phyloP scores from a whole-genome alignment of 2,113 vertebrate species.

The Maylandia zebra region DNA sequence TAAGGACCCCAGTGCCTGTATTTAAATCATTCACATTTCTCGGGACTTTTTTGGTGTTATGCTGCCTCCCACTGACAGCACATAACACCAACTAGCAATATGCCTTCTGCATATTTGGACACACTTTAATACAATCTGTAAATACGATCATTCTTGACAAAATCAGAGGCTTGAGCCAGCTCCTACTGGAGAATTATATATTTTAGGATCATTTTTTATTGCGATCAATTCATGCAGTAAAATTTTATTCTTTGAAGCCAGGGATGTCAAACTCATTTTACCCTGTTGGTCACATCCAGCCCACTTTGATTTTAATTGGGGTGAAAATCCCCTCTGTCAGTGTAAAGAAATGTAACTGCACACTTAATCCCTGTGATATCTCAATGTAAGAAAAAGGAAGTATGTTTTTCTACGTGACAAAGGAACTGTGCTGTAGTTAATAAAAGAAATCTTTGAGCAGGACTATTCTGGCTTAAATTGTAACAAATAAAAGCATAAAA shows the following conservation, averaged over 20 bases:
- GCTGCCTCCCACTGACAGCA: neutral
- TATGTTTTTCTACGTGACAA: neutral
- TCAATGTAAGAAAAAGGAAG: neutral
- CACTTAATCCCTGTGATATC: neutral
- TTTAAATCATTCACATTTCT: neutral
- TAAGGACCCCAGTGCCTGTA: neutral
- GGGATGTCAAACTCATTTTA: neutral
- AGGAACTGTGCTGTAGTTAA: neutral
- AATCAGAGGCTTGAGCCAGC: neutral
- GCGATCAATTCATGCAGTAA: neutral
- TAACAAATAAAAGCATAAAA: neutral
- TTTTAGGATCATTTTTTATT: fast-evolving
- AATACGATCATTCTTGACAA: neutral
- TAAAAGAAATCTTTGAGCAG: neutral
- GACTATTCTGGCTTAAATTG: neutral
- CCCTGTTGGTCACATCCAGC: neutral
- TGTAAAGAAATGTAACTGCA: neutral
- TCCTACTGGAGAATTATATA: neutral
- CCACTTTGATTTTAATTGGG: neutral
- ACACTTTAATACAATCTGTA: neutral
- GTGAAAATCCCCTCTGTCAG: neutral
- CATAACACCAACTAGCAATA: neutral
- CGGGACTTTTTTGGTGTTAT: neutral
- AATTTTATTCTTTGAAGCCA: neutral
- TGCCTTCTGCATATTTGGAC: neutral